These are phyloP conservation scores for Crenuchus spilurus DNA, from an alignment of 2,797 vertebrate genomes.

Conservation along the genomic window DNA sequence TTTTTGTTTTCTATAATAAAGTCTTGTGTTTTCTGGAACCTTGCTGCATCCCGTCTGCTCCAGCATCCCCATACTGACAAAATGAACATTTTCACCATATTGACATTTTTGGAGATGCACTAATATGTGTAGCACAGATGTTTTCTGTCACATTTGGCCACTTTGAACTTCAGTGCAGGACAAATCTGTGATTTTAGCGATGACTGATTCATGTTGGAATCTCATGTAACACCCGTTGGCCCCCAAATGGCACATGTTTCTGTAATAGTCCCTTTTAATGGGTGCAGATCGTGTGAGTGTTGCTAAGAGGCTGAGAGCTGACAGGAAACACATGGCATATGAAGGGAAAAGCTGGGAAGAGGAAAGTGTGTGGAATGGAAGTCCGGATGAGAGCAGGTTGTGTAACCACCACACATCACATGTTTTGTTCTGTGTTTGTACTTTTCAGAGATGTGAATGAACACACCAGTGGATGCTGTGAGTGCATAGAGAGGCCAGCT, in stretches of 20 bases:
- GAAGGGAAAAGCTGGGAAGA: constrained; percentile 33
- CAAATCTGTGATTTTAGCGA: constrained; percentile 1
- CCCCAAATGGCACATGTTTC: constrained; percentile 9
- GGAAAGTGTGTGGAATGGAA: constrained; percentile 22
- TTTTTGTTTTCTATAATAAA: too few relatives aligned
- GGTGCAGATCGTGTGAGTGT: constrained; percentile 12
- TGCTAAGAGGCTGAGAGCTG: constrained; percentile 3
- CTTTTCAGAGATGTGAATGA: constrained; percentile 17
- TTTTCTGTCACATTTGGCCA: background rate
- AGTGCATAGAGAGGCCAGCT: background rate
- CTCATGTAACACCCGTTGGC: background rate
- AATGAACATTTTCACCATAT: too few relatives aligned
- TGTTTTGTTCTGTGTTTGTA: background rate
- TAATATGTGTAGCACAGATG: too few relatives aligned
- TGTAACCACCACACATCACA: constrained; percentile 17
- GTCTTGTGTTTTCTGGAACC: too few relatives aligned
- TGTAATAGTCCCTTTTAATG: constrained; percentile 28
- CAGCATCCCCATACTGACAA: too few relatives aligned
- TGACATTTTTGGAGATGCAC: background rate
- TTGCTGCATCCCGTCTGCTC: too few relatives aligned
- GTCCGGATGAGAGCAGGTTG: constrained; percentile 11
- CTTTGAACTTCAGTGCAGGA: background rate
- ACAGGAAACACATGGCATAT: constrained; percentile 56
- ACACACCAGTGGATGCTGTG: constrained; percentile 7
- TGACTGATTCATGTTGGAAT: constrained; percentile 21